These are phyloP conservation scores for Phragmatobia fuliginosa DNA, from an alignment of 2,888 invertebrate species.

Conservation along the genomic window DNA sequence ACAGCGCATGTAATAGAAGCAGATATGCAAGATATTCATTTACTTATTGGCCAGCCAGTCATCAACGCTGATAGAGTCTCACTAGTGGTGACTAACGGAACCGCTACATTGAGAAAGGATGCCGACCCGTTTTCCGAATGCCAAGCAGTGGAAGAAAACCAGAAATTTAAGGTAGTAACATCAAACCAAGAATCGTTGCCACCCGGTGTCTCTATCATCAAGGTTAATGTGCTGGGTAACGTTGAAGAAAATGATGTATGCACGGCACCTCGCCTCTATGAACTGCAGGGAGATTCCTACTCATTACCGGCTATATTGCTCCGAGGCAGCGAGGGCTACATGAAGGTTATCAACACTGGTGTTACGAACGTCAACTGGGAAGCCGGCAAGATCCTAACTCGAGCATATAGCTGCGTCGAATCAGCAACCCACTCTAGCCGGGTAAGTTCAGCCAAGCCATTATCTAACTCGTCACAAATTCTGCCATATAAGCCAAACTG, in stretches of 20 bases:
- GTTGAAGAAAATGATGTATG: slow-evolving; percentile 25
- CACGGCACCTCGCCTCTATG: slow-evolving; percentile 39
- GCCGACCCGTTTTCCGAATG: neutral
- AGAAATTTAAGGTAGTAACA: slow-evolving; percentile 9
- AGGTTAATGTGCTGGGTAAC: slow-evolving; percentile 31
- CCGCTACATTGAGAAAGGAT: slow-evolving; percentile 9
- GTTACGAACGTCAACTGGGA: neutral
- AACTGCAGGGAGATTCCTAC: slow-evolving; percentile 35
- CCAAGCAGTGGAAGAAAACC: slow-evolving; percentile 1
- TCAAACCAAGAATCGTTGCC: slow-evolving; percentile 18
- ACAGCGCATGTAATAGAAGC: slow-evolving; percentile 28
- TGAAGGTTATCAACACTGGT: slow-evolving; percentile 46
- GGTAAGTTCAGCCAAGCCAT: slow-evolving; percentile 10
- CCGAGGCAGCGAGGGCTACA: slow-evolving; percentile 36
- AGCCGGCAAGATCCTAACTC: slow-evolving; percentile 4
- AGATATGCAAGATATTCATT: slow-evolving; percentile 31
- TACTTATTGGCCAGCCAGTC: slow-evolving; percentile 46
- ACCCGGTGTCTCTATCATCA: slow-evolving; percentile 40
- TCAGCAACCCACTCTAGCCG: neutral
- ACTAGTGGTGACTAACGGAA: slow-evolving; percentile 28
- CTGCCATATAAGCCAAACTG: neutral
- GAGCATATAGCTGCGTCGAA: neutral
- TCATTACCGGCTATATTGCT: slow-evolving; percentile 46
- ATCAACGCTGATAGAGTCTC: slow-evolving; percentile 36
- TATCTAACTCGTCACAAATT: neutral